Conservation (phyloP, 2,888 invertebrate genomes). For the Macrosiphum euphorbiae region DNA sequence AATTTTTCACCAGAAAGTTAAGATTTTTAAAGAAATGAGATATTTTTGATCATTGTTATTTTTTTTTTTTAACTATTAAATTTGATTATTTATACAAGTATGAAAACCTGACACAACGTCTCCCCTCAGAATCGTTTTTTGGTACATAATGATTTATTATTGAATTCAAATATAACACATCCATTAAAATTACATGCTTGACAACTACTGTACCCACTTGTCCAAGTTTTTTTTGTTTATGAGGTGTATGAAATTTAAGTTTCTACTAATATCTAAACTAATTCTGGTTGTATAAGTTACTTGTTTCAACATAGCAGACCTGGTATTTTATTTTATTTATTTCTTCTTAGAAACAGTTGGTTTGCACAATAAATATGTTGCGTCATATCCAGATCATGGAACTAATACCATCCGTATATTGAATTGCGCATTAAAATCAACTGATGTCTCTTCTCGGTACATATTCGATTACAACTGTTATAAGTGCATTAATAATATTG, state of each 20-base stretch:
- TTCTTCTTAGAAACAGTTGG: not conserved
- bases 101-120: no score
- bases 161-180: no score
- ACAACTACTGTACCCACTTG: no score
- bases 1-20: no score
- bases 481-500: not conserved
- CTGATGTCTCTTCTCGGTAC: not conserved
- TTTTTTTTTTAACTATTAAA: no score
- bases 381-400: not conserved
- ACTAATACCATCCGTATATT: not conserved
- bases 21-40: no score
- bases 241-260: not conserved
- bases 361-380: not conserved
- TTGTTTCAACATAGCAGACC: not conserved
- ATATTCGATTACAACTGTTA: not conserved
- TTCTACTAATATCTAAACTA: not conserved
- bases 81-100: no score
- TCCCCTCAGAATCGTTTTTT: no score
- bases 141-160: no score
- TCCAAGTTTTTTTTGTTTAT: not conserved
- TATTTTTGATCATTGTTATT: no score
- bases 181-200: no score
- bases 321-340: not conserved
- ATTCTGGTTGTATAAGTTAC: not conserved
- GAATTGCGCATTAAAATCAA: not conserved